These are phyloP conservation scores for Drosophila paranaensis DNA, from an alignment of 2,888 invertebrate species.

Conservation along the genomic window DNA sequence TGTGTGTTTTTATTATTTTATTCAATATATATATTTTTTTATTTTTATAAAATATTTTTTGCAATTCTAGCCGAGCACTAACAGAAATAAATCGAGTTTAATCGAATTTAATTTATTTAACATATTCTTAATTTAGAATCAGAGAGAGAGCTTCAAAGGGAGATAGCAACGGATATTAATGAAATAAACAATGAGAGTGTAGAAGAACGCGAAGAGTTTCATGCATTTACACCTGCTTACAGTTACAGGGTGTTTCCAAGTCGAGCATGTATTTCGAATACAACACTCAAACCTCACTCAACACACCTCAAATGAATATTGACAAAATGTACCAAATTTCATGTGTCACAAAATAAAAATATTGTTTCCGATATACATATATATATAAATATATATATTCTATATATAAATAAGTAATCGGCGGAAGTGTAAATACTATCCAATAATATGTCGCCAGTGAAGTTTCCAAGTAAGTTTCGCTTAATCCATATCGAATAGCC, in stretches of 20 bases:
- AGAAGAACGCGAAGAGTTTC: too few relatives aligned
- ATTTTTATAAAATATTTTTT: too few relatives aligned
- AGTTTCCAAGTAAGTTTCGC: constrained; percentile 42
- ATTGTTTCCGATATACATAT: not conserved
- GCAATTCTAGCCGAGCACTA: too few relatives aligned
- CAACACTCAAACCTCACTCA: not conserved
- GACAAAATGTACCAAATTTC: constrained; percentile 29
- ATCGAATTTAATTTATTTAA: too few relatives aligned
- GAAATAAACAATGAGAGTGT: too few relatives aligned
- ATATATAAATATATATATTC: not conserved
- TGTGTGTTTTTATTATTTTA: too few relatives aligned
- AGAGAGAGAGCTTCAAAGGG: too few relatives aligned
- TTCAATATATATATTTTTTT: too few relatives aligned
- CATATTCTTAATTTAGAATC: too few relatives aligned
- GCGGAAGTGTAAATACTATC: not conserved
- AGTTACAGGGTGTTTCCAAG: not conserved
- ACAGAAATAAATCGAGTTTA: too few relatives aligned
- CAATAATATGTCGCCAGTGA: constrained; percentile 25
- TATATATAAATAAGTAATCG: constrained; percentile 2
- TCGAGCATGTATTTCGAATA: not conserved
- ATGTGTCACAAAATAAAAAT: constrained; percentile 12
- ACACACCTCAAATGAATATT: not conserved
- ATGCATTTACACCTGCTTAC: too few relatives aligned
- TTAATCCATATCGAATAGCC: rapidly evolving
- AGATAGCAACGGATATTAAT: too few relatives aligned